Evolutionary conservation across 1,140 invertebrate species (phyloP), one percentile per base, ranked within the genome.

Genomic region (Chrysomallon squamiferum): DNA sequence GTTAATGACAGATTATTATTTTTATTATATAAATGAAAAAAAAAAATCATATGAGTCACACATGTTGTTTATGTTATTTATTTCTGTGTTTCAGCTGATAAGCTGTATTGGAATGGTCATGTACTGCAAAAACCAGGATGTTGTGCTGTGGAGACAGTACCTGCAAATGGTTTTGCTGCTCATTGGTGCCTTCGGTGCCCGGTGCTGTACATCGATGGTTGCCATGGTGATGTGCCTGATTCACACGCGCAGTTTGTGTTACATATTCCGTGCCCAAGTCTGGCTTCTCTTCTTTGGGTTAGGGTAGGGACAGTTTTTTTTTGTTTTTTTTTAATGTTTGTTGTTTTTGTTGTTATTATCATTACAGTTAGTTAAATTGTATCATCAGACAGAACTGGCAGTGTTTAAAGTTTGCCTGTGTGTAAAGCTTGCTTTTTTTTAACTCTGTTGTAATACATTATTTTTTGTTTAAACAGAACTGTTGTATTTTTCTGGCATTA

Each of bases 191-290:
- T 92, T 93, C 74, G 91, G 92, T 52, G 90, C 92, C 33, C 86
- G 94, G 29, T 86, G 95, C 32, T 96, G 93, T 92, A 93, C 94
- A 0, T 90, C 91, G 18, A 89, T 93, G 61, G 87, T 96, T 56
- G 92, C 94, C 20, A 86, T 93, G 25, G 90, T 90, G 5, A 79
- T 97, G 18, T 88, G 95, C 47, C 91, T 96, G 76, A 85, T 96
- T 30, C 91, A 94, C 81, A 92, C 90, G 62, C 89, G 92, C 50
- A 93, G 93, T 69, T 86, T 93, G 2, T 92, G 92, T 78, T 94
- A 92, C 84, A 90, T 95, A 29, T 82, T 93, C 13, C 90, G 90
- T 68, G 72, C 94, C 0, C 90, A 91, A 79, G 91, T 91, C 29
- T 88, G 89, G 76, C 87, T 95, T 72, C 87, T 90, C 20, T 83